Base-by-base conservation (phyloP, 2,888 invertebrate genomes). In the Agrotis clavis region DNA sequence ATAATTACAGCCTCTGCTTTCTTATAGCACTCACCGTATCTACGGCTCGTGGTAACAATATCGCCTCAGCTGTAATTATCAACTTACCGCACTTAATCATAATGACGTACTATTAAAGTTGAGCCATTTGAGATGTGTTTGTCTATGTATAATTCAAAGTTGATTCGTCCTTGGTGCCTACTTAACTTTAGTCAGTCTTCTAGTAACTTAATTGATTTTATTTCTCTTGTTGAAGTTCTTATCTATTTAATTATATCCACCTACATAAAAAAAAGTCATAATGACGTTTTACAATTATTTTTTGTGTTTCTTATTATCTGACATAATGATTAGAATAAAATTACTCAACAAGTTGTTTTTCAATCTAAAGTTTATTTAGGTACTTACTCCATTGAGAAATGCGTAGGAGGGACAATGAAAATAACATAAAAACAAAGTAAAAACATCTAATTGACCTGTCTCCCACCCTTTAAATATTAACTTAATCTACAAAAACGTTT, bases 381-480 rank as follows among this genome's bases (percentile, higher is more conserved):
- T n/a, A n/a, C n/a, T n/a, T 16, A 14, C 13, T 25, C 19, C 1
- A 57, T 45, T 0, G 7, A 72, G 1, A 14, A 72, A 18, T 19
- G 13, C 4, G 7, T 41, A 30, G 30, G 7, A 16, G 19, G 6
- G 54, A 7, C 9, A 60, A 60, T 51, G 0, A 3, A 35, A 74
- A 25, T 19, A 16, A 41, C 14, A 48, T 47, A 56, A 19, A 61
- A 50, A 14, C 1, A 7, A 21, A 50, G 51, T 51, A 68, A 21
- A n/a, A 65, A 21, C 19, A 21, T 56, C 0, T 16, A 48, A 59
- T 51, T 71, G 41, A 75, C 72, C 59, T 35, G 53, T 50, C 18
- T 35, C 53, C 14, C 25, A 41, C n/a, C n/a, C 59, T 9, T 57
- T 19, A 3, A 64, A 30, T 19, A 35, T 69, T 16, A 54, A 41